Evolutionary conservation across 2,888 invertebrate species (phyloP), one percentile per base, ranked within the genome.

Genomic region (Agrilus mali): DNA sequence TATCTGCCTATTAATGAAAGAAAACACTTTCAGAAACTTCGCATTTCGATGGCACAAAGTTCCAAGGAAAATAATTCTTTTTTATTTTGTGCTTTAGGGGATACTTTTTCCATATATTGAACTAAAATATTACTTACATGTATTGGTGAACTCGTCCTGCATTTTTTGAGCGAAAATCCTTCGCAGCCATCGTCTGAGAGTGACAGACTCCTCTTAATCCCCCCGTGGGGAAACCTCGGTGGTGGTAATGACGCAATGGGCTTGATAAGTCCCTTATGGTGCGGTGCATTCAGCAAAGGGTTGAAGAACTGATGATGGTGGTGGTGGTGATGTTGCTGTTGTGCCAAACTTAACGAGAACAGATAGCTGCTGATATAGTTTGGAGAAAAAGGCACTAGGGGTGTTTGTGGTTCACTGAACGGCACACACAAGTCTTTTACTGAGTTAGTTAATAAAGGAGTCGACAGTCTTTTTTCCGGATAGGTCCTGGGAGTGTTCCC

Each of bases 311-410:
- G 44, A 33, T 53, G 49, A 22, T 59, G 56, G 35, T 60, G 60
- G 47, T 75, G 74, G 45, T 73, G 71, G 35, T 60, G 60, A 47
- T 75, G 74, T 45, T 73, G 71, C 44, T 75, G 77, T 41, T 75
- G 78, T 43, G 79, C 79, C 31, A 80, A 68, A 45, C 79, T 76
- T 44, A 82, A 63, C 7, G 74, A 76, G 47, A 82, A 73, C 15
- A 82, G 62, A 50, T 78, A 80, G 55, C 77, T 80, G 54, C 71
- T 72, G 42, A 81, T 69, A 55, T 77, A 79, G 46, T 74, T 75
- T 1, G 77, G 75, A 32, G 80, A 77, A 59, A 80, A 80, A 0
- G 79, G 78, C 13, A 80, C 57, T 56, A 77, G 72, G 14, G 69
- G 67, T 54, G 74, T 70, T 58, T 36, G 70, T 67, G n/a, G 66